These are phyloP conservation scores for Grapholita molesta DNA, from an alignment of 1,140 invertebrate genomes.

Conservation along the genomic window DNA sequence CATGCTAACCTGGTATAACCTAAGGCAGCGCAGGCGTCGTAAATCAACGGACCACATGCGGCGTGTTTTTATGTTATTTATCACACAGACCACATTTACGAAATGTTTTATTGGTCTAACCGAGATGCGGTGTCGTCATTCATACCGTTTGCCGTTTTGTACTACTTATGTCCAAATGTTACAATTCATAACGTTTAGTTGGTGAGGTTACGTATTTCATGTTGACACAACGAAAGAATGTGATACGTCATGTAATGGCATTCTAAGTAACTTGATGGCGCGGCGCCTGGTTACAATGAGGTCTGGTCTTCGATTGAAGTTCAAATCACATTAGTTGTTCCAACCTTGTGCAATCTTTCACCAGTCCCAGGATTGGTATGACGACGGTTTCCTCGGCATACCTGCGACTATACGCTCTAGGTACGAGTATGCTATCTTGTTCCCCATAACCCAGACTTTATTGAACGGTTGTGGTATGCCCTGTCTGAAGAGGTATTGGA, in stretches of 20 bases:
- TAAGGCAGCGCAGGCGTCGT: conserved; percentile 2
- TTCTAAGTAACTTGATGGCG: too few species aligned
- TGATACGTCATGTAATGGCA: background rate
- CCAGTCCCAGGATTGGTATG: too few species aligned
- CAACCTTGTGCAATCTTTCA: too few species aligned
- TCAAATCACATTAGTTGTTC: too few species aligned
- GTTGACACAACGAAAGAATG: background rate
- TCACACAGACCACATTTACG: conserved; percentile 2
- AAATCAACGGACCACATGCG: conserved; percentile 10
- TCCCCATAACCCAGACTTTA: too few species aligned
- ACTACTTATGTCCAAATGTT: background rate
- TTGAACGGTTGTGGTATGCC: too few species aligned
- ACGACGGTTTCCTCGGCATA: too few species aligned
- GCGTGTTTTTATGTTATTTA: conserved; percentile 13
- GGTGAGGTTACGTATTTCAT: background rate
- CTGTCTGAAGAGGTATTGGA: too few species aligned
- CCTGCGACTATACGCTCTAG: too few species aligned
- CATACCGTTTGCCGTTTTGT: background rate
- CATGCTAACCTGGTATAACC: conserved; percentile 3
- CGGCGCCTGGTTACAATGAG: too few species aligned
- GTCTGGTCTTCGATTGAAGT: too few species aligned
- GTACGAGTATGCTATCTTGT: too few species aligned
- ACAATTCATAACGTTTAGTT: background rate
- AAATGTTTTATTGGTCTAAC: conserved; percentile 13
- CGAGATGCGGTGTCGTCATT: conserved; percentile 7